Percentiles rank a stretch among this genome's conserved stretches.
Conservation (phyloP, 2,888 invertebrate species). For the Macroteleia sp. region DNA sequence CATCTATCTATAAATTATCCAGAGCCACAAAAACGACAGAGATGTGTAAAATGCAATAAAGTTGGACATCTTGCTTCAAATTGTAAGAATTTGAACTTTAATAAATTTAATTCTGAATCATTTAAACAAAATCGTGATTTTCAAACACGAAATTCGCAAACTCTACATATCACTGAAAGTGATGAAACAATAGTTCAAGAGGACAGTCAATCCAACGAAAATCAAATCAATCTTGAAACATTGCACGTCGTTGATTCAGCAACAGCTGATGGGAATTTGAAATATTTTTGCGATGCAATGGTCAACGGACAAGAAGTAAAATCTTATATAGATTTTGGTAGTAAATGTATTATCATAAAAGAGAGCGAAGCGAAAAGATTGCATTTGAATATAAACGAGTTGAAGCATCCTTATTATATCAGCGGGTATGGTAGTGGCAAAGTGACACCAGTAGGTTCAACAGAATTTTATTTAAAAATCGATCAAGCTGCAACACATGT, state of each 20-base stretch:
- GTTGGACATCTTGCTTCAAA: slow-evolving; percentile 2
- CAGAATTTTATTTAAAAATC: slow-evolving; percentile 9
- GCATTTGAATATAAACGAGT: not conserved
- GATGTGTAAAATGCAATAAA: slow-evolving; percentile 26
- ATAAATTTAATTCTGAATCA: not conserved
- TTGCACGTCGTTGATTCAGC: not conserved
- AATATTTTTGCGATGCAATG: slow-evolving; percentile 18
- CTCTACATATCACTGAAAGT: not conserved
- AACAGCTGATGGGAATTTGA: not conserved
- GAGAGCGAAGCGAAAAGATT: slow-evolving; percentile 10
- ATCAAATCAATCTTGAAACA: too few relatives aligned
- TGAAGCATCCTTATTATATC: not conserved
- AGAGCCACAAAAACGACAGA: slow-evolving; percentile 10
- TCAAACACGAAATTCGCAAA: not conserved
- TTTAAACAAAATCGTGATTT: not conserved
- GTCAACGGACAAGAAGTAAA: slow-evolving; percentile 15
- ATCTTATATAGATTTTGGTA: slow-evolving; percentile 16
- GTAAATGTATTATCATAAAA: slow-evolving; percentile 15
- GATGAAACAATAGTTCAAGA: too few relatives aligned
- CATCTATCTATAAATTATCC: slow-evolving; percentile 21
- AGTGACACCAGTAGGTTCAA: not conserved
- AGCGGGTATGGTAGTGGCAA: slow-evolving; percentile 11
- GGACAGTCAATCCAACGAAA: too few relatives aligned
- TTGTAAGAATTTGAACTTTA: not conserved
- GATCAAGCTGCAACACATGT: slow-evolving; percentile 17